These are phyloP conservation scores for Callionymus lyra DNA, from an alignment of 2,113 vertebrate genomes.

Conservation along the genomic window DNA sequence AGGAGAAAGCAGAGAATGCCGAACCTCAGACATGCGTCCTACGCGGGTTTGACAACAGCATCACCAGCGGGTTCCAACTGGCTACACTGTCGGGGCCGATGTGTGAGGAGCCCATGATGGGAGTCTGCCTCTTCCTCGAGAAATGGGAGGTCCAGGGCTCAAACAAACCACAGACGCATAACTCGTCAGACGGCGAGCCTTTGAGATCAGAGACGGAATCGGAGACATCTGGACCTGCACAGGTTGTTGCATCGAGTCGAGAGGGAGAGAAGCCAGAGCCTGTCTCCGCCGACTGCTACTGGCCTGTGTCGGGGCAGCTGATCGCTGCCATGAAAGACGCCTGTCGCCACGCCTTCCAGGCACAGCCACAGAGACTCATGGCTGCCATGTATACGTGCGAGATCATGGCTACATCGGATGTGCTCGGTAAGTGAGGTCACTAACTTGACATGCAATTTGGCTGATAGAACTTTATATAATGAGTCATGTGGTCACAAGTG, in stretches of 20 bases:
- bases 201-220: neutral
- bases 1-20: slow-evolving; percentile 23
- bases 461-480: no score
- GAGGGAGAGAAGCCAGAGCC: slow-evolving; percentile 40
- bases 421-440: slow-evolving; percentile 95
- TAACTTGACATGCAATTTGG: no score
- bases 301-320: slow-evolving; percentile 88
- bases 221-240: neutral
- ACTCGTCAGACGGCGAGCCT: slow-evolving; percentile 26
- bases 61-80: slow-evolving; percentile 90
- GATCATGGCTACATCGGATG: slow-evolving; percentile 91
- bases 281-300: slow-evolving; percentile 71
- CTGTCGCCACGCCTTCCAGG: slow-evolving; percentile 83
- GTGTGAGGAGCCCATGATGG: slow-evolving; percentile 98
- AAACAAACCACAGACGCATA: slow-evolving; percentile 19
- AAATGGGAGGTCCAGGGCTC: slow-evolving; percentile 75
- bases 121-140: slow-evolving; percentile 87
- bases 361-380: slow-evolving; percentile 87
- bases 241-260: neutral
- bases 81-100: slow-evolving; percentile 87
- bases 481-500: no score
- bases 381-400: slow-evolving; percentile 95
- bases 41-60: slow-evolving; percentile 84
- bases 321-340: slow-evolving; percentile 94
- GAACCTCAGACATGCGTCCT: slow-evolving; percentile 26